phyloP scores from a whole-genome alignment of 2,113 vertebrate genomes.

The Erinaceus europaeus region DNA sequence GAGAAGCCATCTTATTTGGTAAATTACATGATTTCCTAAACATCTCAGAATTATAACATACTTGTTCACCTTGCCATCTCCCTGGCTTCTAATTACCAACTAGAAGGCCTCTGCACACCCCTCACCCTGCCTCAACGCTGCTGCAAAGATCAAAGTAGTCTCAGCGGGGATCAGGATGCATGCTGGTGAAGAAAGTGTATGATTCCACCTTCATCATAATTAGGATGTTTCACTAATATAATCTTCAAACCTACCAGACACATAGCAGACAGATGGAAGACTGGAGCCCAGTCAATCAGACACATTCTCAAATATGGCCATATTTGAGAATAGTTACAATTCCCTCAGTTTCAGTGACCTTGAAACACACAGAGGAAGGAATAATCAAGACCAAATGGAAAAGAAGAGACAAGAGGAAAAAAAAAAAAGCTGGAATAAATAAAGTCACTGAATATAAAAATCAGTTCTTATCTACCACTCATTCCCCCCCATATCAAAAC shows the following conservation, averaged over 20 bases:
- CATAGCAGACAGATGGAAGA: not conserved
- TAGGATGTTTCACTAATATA: not conserved
- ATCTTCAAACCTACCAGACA: not conserved
- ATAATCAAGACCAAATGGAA: not conserved
- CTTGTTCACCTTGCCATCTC: not conserved
- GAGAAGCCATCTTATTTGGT: not conserved
- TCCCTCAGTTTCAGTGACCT: not conserved
- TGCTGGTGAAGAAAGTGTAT: not conserved
- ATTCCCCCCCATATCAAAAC: not conserved
- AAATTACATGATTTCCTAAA: not conserved
- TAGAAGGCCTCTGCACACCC: rapidly evolving
- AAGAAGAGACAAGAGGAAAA: not conserved
- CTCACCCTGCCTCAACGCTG: too few relatives aligned
- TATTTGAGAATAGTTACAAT: not conserved
- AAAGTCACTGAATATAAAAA: not conserved
- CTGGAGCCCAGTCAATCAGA: not conserved
- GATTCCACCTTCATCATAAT: not conserved
- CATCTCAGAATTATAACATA: not conserved
- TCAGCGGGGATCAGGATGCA: not conserved
- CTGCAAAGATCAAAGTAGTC: not conserved
- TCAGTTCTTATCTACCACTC: not conserved
- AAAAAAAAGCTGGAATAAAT: not conserved
- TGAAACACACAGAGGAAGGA: conserved; percentile 9
- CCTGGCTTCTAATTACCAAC: not conserved
- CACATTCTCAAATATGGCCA: not conserved